Base-by-base conservation (phyloP, 2,888 invertebrate species). In the Torymus aiolomorphi region DNA sequence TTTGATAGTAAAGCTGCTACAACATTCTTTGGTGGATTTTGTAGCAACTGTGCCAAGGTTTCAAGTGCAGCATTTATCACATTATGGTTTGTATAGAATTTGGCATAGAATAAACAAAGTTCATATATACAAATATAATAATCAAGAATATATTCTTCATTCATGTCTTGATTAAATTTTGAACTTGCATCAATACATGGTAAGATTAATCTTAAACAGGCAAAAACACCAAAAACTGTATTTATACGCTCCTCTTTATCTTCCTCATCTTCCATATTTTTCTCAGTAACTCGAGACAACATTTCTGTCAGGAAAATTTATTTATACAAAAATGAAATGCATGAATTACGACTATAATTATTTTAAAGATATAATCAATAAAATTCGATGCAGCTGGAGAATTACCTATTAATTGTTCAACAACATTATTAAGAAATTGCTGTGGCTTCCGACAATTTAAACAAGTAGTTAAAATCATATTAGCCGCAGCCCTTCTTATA, bases 1-100 rank as follows among this genome's bases (percentile, higher is more conserved):
- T 87, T 86, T 0, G 91, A 91, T 12, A 91, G 85, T 16, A 94
- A 87, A 42, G 91, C 83, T 2, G 87, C 83, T 24, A 91, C 84
- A 12, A 93, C 86, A 66, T 89, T 85, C 63, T 91, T 89, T 5
- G 92, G 91, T 12, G 92, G 92, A 73, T 90, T 89, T 82, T 92
- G 91, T 11, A 94, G 85, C 10, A 93, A 86, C 84, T 93, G 93
- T 62, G 91, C 91, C 31, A 94, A 88, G 85, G 91, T 87, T 90
- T 98, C 98, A 88, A 98, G 92, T 18, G 97, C 94, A 0, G 96
- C 94, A 87, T 97, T 97, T 84, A 97, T 94, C 78, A 97, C 94
- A 89, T 97, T 97, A 90, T 98, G 97, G 90, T 97, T 96, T 10
- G 91, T 91, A 85, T 94, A 94, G 42, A 92, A 91, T 77, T 89